Conservation (phyloP, 1,140 invertebrate species). For the Plectus sambesii region DNA sequence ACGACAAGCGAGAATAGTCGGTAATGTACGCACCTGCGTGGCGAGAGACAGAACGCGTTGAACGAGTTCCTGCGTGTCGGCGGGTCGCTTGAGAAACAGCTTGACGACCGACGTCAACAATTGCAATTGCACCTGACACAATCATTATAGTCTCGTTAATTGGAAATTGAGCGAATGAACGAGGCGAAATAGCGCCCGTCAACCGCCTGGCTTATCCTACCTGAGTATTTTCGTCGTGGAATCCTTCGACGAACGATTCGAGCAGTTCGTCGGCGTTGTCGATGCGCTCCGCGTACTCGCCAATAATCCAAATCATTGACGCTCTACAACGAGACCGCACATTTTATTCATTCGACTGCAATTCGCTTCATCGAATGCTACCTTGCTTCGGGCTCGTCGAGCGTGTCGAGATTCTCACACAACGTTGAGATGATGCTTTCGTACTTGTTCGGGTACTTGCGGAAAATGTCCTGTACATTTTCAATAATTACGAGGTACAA, state of each 20-base stretch:
- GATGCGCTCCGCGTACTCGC: constrained; percentile 92
- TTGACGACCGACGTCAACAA: constrained; percentile 95
- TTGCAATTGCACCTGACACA: constrained; percentile 70
- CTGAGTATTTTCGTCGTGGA: constrained; percentile 98
- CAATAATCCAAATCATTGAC: constrained; percentile 99
- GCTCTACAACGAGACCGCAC: constrained; percentile 54
- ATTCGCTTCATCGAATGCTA: constrained; percentile 30
- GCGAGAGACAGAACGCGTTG: constrained; percentile 57
- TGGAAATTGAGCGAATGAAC: not conserved
- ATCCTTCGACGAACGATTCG: constrained; percentile 97
- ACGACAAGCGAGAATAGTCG: not conserved
- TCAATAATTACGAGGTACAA: too few relatives aligned
- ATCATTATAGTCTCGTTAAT: constrained; percentile 11
- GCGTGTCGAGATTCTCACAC: constrained; percentile 94
- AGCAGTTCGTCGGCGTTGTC: constrained; percentile 97
- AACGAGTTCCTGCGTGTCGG: constrained; percentile 94
- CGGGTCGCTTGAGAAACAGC: constrained; percentile 89
- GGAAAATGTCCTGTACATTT: constrained; percentile 71
- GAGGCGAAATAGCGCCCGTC: not conserved
- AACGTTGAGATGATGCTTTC: constrained; percentile 98
- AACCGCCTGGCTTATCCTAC: constrained; percentile 22
- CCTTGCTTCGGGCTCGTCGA: constrained; percentile 94
- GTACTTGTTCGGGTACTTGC: constrained; percentile 99
- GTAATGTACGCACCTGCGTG: constrained; percentile 32
- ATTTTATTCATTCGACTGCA: not conserved